Conservation (phyloP, 1,140 invertebrate species). For the Cryptotermes secundus region DNA sequence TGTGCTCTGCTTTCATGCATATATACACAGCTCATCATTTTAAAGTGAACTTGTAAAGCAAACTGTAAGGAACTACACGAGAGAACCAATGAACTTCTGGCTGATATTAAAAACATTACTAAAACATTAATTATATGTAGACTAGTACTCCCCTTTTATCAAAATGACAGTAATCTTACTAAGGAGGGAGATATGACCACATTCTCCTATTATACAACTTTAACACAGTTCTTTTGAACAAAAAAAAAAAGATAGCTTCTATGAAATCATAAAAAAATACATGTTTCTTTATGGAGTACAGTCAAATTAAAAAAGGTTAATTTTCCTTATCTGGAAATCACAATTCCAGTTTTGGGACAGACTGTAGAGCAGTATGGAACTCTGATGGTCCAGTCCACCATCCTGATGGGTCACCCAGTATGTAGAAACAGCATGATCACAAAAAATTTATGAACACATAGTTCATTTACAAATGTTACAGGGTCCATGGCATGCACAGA, state of each 20-base stretch:
- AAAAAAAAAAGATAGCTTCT: neutral
- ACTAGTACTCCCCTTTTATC: neutral
- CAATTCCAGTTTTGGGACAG: too few species aligned
- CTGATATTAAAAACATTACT: neutral
- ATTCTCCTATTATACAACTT: neutral
- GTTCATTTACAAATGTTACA: too few species aligned
- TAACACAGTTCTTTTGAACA: neutral
- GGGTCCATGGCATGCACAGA: too few species aligned
- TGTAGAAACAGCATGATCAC: too few species aligned
- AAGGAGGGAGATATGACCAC: neutral
- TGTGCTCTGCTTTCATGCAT: neutral
- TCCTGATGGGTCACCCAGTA: too few species aligned
- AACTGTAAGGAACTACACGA: neutral
- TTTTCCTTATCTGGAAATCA: too few species aligned
- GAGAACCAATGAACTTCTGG: neutral
- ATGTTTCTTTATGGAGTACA: neutral
- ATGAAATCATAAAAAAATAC: neutral
- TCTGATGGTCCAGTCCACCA: too few species aligned
- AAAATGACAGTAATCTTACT: neutral
- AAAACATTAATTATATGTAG: neutral
- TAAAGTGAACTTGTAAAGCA: neutral
- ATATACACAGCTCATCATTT: neutral
- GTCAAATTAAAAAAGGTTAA: too few species aligned
- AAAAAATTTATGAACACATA: too few species aligned
- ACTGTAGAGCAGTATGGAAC: too few species aligned